phyloP scores from a whole-genome alignment of 1,140 invertebrate genomes.

The Listronotus oregonensis region DNA sequence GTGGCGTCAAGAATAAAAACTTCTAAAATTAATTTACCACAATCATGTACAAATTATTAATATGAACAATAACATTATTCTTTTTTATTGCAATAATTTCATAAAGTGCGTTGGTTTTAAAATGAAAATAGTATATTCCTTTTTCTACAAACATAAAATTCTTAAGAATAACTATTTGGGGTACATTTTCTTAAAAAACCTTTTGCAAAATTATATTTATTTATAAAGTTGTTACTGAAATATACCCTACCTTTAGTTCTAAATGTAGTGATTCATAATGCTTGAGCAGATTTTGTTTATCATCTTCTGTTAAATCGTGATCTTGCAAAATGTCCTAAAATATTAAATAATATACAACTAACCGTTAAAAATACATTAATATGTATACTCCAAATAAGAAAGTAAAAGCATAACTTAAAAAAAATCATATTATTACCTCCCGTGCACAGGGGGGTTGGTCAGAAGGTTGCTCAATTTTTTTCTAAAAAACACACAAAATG shows the following conservation, averaged over 20 bases:
- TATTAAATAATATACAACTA: not conserved
- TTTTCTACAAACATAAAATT: too few relatives aligned
- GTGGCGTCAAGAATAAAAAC: too few relatives aligned
- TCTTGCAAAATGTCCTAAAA: conserved; percentile 54
- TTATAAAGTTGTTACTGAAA: conserved; percentile 3
- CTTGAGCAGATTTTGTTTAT: conserved; percentile 61
- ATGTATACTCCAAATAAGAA: conserved; percentile 34
- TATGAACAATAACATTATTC: too few relatives aligned
- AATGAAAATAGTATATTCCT: too few relatives aligned
- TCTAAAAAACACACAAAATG: conserved; percentile 49
- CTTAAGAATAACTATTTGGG: too few relatives aligned
- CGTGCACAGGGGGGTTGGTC: conserved; percentile 56
- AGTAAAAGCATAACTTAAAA: conserved; percentile 29
- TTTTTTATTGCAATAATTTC: too few relatives aligned
- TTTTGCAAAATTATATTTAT: not conserved
- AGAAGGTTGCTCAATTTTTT: conserved; percentile 56
- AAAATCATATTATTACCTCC: conserved; percentile 56
- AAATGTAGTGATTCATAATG: conserved; percentile 61
- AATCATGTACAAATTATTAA: too few relatives aligned
- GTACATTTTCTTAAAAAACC: too few relatives aligned
- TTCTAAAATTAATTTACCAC: too few relatives aligned
- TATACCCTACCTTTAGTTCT: conserved; percentile 52
- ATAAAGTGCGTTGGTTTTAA: too few relatives aligned
- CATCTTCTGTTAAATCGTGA: conserved; percentile 60
- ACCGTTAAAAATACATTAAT: not conserved